Conservation (phyloP, 2,113 vertebrate species). For the Thunnus thynnus region DNA sequence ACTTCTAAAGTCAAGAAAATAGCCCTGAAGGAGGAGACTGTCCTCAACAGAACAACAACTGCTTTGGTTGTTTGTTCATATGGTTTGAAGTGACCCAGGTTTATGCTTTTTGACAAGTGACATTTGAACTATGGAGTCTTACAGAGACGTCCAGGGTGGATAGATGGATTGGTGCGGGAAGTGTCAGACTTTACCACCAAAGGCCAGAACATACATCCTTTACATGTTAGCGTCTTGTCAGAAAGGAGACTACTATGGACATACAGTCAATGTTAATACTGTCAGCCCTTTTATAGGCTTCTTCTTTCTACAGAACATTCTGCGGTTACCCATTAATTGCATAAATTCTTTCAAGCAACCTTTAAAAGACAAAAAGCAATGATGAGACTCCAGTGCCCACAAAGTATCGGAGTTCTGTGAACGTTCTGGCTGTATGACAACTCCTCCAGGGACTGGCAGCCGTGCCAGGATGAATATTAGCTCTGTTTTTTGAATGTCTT, state of each 20-base stretch:
- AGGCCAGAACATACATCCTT: too few species aligned
- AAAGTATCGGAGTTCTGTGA: neutral
- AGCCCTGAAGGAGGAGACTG: neutral
- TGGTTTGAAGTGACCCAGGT: neutral
- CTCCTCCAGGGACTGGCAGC: constrained; percentile 33
- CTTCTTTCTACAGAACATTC: neutral
- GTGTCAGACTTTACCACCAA: too few species aligned
- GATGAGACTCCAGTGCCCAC: constrained; percentile 8
- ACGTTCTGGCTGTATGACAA: constrained; percentile 18
- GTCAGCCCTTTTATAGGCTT: neutral
- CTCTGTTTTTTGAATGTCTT: constrained; percentile 33
- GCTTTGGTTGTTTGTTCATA: neutral
- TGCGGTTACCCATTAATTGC: constrained; percentile 19
- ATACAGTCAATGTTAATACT: neutral
- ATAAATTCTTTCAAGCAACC: neutral
- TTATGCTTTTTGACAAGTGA: too few species aligned
- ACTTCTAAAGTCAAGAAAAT: neutral
- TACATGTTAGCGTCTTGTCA: too few species aligned
- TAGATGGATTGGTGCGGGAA: too few species aligned
- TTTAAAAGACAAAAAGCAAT: constrained; percentile 24
- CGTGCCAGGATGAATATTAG: constrained; percentile 31
- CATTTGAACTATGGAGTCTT: too few species aligned
- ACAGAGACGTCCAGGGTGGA: too few species aligned
- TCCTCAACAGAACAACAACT: too few species aligned
- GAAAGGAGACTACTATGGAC: neutral